Conservation (phyloP, 2,888 invertebrate genomes). For the Catocala nupta region DNA sequence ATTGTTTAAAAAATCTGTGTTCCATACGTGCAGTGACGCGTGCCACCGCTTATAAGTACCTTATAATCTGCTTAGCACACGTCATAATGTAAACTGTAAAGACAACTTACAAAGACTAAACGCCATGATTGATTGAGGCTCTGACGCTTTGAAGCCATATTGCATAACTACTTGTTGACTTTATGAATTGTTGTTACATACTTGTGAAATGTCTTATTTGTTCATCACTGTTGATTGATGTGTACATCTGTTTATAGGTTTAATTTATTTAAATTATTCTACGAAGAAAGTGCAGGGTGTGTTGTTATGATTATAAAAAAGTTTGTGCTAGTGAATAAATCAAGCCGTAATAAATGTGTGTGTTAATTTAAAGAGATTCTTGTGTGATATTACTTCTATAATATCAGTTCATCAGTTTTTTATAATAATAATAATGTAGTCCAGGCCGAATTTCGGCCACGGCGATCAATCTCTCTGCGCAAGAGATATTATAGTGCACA, state of each 20-base stretch:
- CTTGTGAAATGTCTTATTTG: conserved; percentile 19
- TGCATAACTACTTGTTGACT: conserved; percentile 17
- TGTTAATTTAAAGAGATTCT: no score
- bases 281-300: not conserved
- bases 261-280: conserved; percentile 22
- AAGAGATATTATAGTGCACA: no score
- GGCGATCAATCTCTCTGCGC: no score
- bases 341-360: no score
- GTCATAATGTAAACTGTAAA: conserved; percentile 14
- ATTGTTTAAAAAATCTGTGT: no score
- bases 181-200: conserved; percentile 21
- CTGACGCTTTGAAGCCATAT: conserved; percentile 9
- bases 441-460: no score
- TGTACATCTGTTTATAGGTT: conserved; percentile 14
- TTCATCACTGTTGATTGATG: conserved; percentile 19
- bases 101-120: conserved; percentile 19
- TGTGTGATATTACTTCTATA: no score
- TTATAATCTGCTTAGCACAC: conserved; percentile 21
- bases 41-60: not conserved
- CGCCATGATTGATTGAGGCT: conserved; percentile 21
- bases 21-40: not conserved
- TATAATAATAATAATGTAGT: no score
- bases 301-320: not conserved
- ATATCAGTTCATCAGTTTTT: no score
- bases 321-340: no score